These are phyloP conservation scores for Cryptophagus acutangulus DNA, from an alignment of 2,888 invertebrate genomes.

Conservation along the genomic window DNA sequence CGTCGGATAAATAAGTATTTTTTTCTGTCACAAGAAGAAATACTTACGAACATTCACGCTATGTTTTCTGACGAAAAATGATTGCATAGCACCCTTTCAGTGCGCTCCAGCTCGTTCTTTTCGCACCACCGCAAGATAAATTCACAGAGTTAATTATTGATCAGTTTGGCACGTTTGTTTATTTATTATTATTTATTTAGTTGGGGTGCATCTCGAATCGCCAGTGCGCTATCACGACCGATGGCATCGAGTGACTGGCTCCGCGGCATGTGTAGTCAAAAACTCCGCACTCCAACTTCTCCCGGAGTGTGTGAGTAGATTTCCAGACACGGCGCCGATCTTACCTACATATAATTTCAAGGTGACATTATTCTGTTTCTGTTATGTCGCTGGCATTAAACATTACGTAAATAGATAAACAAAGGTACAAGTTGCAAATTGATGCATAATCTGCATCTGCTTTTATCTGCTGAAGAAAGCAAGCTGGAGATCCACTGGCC, in stretches of 20 bases:
- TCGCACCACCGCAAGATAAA: constrained; percentile 7
- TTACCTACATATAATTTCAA: constrained; percentile 38
- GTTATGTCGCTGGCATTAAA: too few species aligned
- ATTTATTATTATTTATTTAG: too few species aligned
- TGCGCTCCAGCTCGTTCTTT: constrained; percentile 9
- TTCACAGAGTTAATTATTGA: constrained; percentile 6
- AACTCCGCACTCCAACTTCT: constrained; percentile 4
- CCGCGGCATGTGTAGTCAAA: too few species aligned
- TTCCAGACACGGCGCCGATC: constrained; percentile 33
- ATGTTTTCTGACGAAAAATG: constrained; percentile 35
- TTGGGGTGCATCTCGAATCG: too few species aligned
- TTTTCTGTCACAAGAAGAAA: background rate
- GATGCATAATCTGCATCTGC: too few species aligned
- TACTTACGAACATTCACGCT: constrained; percentile 33
- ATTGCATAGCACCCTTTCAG: constrained; percentile 34
- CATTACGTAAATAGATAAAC: too few species aligned
- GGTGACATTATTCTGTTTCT: constrained; percentile 32
- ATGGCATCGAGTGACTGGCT: too few species aligned
- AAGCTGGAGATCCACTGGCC: too few species aligned
- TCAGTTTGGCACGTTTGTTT: constrained; percentile 12
- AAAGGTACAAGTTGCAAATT: too few species aligned
- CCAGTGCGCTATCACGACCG: too few species aligned
- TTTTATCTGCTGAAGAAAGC: too few species aligned
- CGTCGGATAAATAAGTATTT: background rate
- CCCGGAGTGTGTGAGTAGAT: constrained; percentile 11